Evolutionary conservation across 2,113 vertebrate species (phyloP).

Genomic region (Chamaea fasciata): DNA sequence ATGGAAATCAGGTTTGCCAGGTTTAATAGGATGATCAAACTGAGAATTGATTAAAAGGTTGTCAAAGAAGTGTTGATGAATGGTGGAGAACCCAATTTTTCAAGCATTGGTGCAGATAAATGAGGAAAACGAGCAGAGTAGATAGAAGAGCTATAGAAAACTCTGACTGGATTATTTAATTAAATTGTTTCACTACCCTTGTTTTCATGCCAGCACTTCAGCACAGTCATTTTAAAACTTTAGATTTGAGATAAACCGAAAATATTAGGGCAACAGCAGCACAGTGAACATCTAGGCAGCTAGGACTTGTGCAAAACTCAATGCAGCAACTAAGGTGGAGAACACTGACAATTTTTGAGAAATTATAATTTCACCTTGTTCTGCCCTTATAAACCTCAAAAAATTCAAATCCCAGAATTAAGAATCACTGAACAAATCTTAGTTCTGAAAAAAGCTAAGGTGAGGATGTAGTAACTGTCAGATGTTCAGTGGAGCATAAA

Average conservation of each 20-base stretch:
- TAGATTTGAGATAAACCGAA: background rate
- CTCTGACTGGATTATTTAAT: background rate
- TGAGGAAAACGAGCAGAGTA: background rate
- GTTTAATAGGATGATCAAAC: background rate
- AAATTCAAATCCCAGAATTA: fast-evolving
- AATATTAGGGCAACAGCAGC: background rate
- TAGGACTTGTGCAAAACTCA: background rate
- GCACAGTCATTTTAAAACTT: background rate
- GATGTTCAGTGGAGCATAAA: background rate
- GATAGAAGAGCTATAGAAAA: background rate
- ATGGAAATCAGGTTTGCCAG: background rate
- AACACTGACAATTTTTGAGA: fast-evolving
- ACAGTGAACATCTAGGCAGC: background rate
- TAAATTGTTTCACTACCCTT: background rate
- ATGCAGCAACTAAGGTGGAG: fast-evolving
- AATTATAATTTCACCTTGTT: background rate
- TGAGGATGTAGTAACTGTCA: background rate
- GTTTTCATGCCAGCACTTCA: background rate
- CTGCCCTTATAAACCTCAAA: background rate
- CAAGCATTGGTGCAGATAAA: background rate
- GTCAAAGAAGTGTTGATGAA: background rate
- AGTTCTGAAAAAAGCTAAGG: fast-evolving
- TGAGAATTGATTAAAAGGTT: background rate
- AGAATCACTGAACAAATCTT: background rate
- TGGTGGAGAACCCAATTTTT: background rate